phyloP scores from a whole-genome alignment of 1,140 invertebrate species.

The Brachionus rubens region DNA sequence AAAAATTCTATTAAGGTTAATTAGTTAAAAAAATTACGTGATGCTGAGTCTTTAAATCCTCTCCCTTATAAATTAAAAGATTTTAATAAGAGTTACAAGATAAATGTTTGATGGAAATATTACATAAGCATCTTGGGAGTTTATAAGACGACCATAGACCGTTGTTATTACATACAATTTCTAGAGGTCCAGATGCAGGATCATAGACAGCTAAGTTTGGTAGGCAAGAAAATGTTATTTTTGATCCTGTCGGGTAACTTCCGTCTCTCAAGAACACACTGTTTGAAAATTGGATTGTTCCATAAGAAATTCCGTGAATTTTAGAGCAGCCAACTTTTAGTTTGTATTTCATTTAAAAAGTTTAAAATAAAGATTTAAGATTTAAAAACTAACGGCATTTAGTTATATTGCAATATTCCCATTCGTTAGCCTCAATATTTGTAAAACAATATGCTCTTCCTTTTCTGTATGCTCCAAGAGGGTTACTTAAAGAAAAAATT shows the following conservation, averaged over 20 bases:
- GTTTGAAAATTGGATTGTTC: not conserved
- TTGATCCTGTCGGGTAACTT: not conserved
- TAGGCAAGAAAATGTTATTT: conserved; percentile 1
- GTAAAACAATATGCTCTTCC: conserved; percentile 26
- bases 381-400: not conserved
- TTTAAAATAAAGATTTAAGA: not conserved
- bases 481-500: not conserved
- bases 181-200: not conserved
- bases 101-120: not conserved
- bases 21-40: not conserved
- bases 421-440: not conserved
- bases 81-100: not conserved
- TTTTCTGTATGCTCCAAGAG: not conserved
- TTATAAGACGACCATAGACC: not conserved
- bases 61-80: not conserved
- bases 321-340: conserved; percentile 31
- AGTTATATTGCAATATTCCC: conserved; percentile 10
- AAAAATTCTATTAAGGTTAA: too few relatives aligned
- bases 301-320: conserved; percentile 23
- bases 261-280: not conserved
- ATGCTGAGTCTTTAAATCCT: not conserved
- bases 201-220: conserved; percentile 4
- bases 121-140: conserved; percentile 31
- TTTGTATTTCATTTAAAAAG: too few relatives aligned
- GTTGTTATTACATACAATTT: not conserved